These are phyloP conservation scores for Acheta domesticus DNA, from an alignment of 2,888 invertebrate species.

Conservation along the genomic window DNA sequence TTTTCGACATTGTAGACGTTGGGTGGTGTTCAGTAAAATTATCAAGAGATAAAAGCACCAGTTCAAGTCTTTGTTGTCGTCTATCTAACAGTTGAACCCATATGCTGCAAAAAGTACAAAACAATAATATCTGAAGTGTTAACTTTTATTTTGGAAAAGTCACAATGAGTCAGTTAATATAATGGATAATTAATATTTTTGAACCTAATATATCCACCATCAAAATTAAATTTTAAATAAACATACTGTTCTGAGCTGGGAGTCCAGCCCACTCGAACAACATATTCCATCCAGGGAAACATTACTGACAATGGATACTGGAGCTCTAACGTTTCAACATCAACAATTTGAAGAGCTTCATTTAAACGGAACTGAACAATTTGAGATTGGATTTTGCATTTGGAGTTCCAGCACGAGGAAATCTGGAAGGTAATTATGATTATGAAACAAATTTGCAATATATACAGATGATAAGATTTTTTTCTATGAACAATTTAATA, in stretches of 20 bases:
- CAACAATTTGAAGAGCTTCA: conserved; percentile 64
- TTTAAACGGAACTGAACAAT: conserved; percentile 74
- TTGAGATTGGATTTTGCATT: conserved; percentile 89
- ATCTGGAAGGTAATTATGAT: conserved; percentile 53
- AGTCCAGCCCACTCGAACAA: conserved; percentile 94
- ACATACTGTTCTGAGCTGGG: conserved; percentile 84
- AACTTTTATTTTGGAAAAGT: too few species aligned
- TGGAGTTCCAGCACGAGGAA: conserved; percentile 82
- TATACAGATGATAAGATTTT: too few species aligned
- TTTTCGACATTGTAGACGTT: conserved; percentile 52
- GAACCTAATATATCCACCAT: too few species aligned
- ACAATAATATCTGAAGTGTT: neutral
- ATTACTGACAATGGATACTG: conserved; percentile 71
- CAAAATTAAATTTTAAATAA: neutral
- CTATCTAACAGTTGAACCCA: conserved; percentile 91
- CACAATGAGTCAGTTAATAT: too few species aligned
- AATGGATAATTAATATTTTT: too few species aligned
- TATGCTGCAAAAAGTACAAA: conserved; percentile 58
- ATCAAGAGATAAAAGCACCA: conserved; percentile 76
- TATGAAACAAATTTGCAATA: too few species aligned
- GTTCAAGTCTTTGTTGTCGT: conserved; percentile 77
- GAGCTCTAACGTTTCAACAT: conserved; percentile 72
- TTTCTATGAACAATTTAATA: too few species aligned
- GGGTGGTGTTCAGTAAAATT: conserved; percentile 65
- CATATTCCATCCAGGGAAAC: conserved; percentile 93